phyloP scores from a whole-genome alignment of 1,140 invertebrate species.

The Solen grandis region DNA sequence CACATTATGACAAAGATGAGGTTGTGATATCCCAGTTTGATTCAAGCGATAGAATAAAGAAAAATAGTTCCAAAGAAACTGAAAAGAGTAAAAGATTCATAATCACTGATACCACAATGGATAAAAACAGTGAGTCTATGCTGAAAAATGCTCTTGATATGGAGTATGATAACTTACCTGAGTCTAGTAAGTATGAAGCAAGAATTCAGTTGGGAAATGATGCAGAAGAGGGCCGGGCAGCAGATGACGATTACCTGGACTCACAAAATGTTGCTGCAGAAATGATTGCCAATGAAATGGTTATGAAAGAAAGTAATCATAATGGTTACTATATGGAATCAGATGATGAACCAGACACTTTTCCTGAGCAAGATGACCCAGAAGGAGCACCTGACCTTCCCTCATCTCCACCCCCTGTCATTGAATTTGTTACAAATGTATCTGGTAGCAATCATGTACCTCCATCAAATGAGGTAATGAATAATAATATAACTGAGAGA shows the following conservation, averaged over 20 bases:
- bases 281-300: slow-evolving; percentile 44
- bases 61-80: not conserved
- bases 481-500: not conserved
- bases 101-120: slow-evolving; percentile 28
- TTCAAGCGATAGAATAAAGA: not conserved
- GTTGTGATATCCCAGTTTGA: slow-evolving; percentile 26
- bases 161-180: slow-evolving; percentile 45
- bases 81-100: not conserved
- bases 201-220: slow-evolving; percentile 7
- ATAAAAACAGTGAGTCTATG: slow-evolving; percentile 49
- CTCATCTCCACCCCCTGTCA: slow-evolving; percentile 22
- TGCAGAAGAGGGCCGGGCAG: not conserved
- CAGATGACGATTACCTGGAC: slow-evolving; percentile 16
- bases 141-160: slow-evolving; percentile 48
- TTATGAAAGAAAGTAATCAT: slow-evolving; percentile 18
- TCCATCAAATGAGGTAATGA: not conserved
- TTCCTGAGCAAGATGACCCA: slow-evolving; percentile 32
- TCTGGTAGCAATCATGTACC: not conserved
- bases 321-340: slow-evolving; percentile 45
- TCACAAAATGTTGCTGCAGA: slow-evolving; percentile 34
- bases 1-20: slow-evolving; percentile 6
- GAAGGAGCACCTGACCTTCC: slow-evolving; percentile 43
- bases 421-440: not conserved
- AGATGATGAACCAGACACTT: slow-evolving; percentile 48
- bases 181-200: slow-evolving; percentile 4